Conservation (phyloP, 2,113 vertebrate species). For the Lynx canadensis region DNA sequence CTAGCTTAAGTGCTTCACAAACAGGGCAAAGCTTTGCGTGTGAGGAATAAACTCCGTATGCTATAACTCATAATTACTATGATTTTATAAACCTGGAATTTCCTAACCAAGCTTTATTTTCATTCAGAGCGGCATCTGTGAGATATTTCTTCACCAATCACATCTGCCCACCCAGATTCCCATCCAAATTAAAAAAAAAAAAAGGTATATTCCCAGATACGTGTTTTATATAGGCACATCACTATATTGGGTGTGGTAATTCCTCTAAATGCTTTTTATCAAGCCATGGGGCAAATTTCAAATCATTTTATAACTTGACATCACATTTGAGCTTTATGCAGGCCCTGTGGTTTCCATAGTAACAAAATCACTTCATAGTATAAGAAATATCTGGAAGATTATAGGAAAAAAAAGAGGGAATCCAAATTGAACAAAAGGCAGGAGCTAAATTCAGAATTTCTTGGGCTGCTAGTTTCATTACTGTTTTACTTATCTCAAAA, state of each 20-base stretch:
- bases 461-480: slow-evolving; percentile 26
- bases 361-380: slow-evolving; percentile 62
- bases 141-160: slow-evolving; percentile 50
- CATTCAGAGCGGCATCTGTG: slow-evolving; percentile 39
- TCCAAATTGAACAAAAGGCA: slow-evolving; percentile 55
- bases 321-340: slow-evolving; percentile 54
- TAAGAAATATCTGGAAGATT: slow-evolving; percentile 49
- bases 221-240: not conserved
- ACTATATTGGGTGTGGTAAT: not conserved
- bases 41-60: not conserved
- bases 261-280: slow-evolving; percentile 41
- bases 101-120: slow-evolving; percentile 61
- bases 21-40: not conserved
- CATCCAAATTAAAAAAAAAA: not conserved
- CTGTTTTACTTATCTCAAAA: slow-evolving; percentile 53
- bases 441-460: slow-evolving; percentile 39
- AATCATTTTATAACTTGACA: slow-evolving; percentile 59
- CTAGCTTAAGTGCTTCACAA: not conserved
- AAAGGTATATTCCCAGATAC: not conserved
- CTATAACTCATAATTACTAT: slow-evolving; percentile 41
- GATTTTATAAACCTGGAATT: slow-evolving; percentile 64
- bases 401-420: slow-evolving; percentile 14
- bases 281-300: slow-evolving; percentile 54
- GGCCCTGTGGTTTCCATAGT: slow-evolving; percentile 69
- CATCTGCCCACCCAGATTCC: not conserved